phyloP scores from a whole-genome alignment of 1,140 invertebrate genomes.

The Sycophila sp. region DNA sequence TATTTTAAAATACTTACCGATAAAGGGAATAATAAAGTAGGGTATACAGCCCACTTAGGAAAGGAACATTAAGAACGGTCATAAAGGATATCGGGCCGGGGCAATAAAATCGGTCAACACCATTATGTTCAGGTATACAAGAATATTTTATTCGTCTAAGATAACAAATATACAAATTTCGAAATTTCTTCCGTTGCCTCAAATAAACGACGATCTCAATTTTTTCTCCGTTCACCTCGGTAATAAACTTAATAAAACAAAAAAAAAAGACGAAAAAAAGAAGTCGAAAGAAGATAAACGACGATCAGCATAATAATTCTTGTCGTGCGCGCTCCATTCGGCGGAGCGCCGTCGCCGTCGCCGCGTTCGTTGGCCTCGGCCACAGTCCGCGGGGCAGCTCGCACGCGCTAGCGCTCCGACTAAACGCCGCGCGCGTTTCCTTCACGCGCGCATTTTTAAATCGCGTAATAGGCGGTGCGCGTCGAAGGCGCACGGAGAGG shows the following conservation, averaged over 20 bases:
- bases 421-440: neutral
- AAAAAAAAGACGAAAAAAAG: constrained; percentile 5
- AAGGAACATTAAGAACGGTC: too few relatives aligned
- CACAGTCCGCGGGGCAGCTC: neutral
- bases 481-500: constrained; percentile 36
- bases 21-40: too few relatives aligned
- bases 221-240: too few relatives aligned
- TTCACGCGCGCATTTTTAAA: constrained; percentile 25
- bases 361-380: neutral
- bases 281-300: constrained; percentile 23
- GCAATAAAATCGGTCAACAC: too few relatives aligned
- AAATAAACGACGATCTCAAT: constrained; percentile 20
- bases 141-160: constrained; percentile 69
- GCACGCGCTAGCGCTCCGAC: neutral
- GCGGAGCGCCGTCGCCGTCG: neutral
- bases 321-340: neutral
- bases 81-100: too few relatives aligned
- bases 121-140: constrained; percentile 67
- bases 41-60: too few relatives aligned
- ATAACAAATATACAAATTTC: constrained; percentile 68
- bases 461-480: constrained; percentile 18
- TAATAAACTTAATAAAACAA: too few relatives aligned
- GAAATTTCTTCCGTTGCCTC: constrained; percentile 25
- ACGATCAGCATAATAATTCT: constrained; percentile 5
- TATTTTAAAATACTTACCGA: too few relatives aligned